Evolutionary conservation across 2,113 vertebrate species (phyloP).

Genomic region (Elanus axillaris): DNA sequence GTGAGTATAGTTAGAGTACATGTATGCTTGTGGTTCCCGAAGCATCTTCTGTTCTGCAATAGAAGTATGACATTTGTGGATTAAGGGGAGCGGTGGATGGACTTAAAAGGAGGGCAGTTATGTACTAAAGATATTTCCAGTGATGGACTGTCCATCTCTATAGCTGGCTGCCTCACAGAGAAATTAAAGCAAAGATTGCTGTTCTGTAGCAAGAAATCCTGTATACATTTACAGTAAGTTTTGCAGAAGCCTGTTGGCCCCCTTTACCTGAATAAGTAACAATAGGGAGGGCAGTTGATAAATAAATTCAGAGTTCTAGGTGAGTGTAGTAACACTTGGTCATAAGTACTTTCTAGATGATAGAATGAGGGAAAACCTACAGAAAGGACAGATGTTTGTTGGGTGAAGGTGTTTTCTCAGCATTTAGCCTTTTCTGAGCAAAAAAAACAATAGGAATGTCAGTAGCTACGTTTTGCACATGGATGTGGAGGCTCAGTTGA

Average conservation of each 20-base stretch:
- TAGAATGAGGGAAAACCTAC: neutral
- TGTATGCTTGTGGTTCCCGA: neutral
- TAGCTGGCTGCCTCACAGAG: neutral
- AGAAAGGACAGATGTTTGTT: neutral
- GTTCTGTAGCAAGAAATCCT: neutral
- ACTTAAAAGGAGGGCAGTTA: neutral
- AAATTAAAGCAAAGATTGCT: neutral
- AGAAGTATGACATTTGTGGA: neutral
- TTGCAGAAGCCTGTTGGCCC: neutral
- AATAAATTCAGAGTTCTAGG: neutral
- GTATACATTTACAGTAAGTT: neutral
- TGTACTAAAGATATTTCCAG: neutral
- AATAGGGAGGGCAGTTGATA: neutral
- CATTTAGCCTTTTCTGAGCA: neutral
- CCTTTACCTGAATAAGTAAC: neutral
- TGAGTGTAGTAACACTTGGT: neutral
- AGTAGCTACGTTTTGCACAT: neutral
- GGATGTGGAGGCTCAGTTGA: neutral
- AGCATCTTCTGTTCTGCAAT: neutral
- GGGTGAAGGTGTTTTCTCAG: neutral
- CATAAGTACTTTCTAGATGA: neutral
- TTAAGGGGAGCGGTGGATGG: neutral
- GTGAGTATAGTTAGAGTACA: constrained; percentile 55
- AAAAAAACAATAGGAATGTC: neutral
- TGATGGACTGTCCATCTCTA: neutral